These are phyloP conservation scores for Bubo bubo DNA, from an alignment of 2,113 vertebrate genomes.

Conservation along the genomic window DNA sequence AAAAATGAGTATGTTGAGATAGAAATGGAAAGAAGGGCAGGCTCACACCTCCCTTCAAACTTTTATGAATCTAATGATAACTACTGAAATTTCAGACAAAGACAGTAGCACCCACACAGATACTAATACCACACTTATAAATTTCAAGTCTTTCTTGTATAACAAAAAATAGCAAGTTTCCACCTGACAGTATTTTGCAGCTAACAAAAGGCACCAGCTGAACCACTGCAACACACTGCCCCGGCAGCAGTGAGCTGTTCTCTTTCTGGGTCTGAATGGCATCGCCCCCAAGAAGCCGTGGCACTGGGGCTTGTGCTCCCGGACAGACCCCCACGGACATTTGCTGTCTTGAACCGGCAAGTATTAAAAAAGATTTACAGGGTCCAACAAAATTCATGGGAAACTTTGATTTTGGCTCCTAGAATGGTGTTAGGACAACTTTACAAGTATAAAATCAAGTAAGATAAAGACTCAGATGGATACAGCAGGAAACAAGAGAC, in stretches of 20 bases:
- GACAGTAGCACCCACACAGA: background rate
- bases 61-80: background rate
- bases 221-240: constrained; percentile 18
- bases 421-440: constrained; percentile 14
- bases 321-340: background rate
- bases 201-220: background rate
- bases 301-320: background rate
- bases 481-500: constrained; percentile 22
- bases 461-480: background rate
- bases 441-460: constrained; percentile 44
- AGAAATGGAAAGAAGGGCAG: background rate
- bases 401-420: background rate
- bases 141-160: background rate
- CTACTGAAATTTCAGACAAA: background rate
- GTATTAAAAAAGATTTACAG: background rate
- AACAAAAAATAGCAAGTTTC: background rate
- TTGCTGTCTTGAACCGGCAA: background rate
- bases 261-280: background rate
- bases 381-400: background rate
- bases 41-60: background rate
- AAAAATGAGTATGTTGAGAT: background rate
- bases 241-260: background rate
- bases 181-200: background rate
- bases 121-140: background rate
- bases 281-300: background rate